Base-by-base conservation (phyloP, 2,113 vertebrate genomes). In the Aptenodytes patagonicus region DNA sequence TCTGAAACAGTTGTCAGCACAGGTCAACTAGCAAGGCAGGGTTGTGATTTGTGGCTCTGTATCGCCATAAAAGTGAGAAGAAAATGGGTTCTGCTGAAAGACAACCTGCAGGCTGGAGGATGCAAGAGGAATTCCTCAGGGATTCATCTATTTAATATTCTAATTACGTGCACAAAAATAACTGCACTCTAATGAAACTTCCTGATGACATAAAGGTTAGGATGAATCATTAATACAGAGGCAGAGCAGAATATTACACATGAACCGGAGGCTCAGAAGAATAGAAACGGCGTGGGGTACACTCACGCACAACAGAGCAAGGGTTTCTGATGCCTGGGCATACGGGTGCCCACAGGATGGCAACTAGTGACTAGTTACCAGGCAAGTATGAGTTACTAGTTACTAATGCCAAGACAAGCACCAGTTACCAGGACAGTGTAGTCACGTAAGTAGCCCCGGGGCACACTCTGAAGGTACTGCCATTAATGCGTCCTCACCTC, bases 111-210 rank as follows among this genome's bases (percentile, higher is more conserved):
- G 83, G 80, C 92, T 73, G 90, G 55, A 78, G 92, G 84, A 78
- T 65, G 26, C 78, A 1, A 34, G 85, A 68, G 95, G 93, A 69
- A 89, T 91, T 58, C 96, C 95, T 65, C 75, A 8, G 94, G 95
- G 95, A 83, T 26, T n/a, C 57, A 8, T 42, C 61, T 86, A 22
- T 69, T 93, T 34, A 90, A 47, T 15, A 72, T 83, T 85, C 82
- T 92, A 92, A 95, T 96, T 34, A 88, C 0, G 40, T 3, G 85
- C 94, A 83, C 95, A 55, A 28, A 96, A 97, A 97, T 93, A 97
- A 76, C 92, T 3, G 1, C 8, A 1, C 78, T 68, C 88, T 96
- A 85, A 93, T 93, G 96, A 92, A 79, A 76, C 96, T 94, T 96
- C 95, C 96, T 96, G 94, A 44, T 80, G 96, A 49, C 96, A 95